Percentiles rank a stretch among this genome's conserved stretches.
These are phyloP conservation scores for Corythornis madagascariensis DNA, from an alignment of 2,113 vertebrate genomes.

Conservation along the genomic window DNA sequence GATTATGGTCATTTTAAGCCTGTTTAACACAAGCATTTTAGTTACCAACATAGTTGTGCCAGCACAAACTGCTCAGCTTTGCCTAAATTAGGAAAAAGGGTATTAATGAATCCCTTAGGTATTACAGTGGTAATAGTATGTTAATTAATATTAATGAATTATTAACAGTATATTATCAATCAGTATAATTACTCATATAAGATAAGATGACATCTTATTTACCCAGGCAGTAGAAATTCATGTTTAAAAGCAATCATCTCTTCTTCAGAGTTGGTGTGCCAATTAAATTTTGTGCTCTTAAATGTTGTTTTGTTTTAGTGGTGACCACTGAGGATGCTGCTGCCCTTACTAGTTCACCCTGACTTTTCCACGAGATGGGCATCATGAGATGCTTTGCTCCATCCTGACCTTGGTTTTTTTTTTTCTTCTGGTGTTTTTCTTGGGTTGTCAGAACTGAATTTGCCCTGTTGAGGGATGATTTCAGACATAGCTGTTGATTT, in stretches of 20 bases:
- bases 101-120: not conserved
- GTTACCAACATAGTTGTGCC: not conserved
- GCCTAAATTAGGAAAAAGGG: not conserved
- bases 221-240: not conserved
- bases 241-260: not conserved
- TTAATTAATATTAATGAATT: not conserved
- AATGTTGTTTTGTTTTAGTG: not conserved
- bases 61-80: not conserved
- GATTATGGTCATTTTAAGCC: not conserved
- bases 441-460: not conserved
- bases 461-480: not conserved
- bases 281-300: not conserved
- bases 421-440: not conserved
- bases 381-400: not conserved
- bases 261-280: not conserved
- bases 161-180: not conserved
- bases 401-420: not conserved
- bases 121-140: not conserved
- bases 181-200: not conserved
- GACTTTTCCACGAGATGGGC: not conserved
- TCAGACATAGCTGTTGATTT: conserved; percentile 1
- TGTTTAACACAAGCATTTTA: not conserved
- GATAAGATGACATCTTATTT: not conserved
- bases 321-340: not conserved
- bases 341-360: not conserved